Evolutionary conservation across 2,113 vertebrate species (phyloP).

Genomic region (Enhydra lutris): DNA sequence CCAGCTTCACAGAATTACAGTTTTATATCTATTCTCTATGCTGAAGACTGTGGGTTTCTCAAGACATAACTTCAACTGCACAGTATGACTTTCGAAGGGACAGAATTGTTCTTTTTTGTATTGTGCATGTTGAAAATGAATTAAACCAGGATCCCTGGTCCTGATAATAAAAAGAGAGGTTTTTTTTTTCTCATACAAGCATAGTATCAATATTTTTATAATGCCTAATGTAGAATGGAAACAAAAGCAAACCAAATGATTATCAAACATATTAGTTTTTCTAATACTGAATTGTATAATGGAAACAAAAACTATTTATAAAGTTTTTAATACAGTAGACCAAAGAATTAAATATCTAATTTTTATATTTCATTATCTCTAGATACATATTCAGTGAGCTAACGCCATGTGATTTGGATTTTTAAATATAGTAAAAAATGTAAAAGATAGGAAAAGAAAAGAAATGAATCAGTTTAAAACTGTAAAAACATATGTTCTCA

Average conservation of each 20-base stretch:
- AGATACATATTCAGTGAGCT: conserved; percentile 2
- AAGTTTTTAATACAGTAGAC: neutral
- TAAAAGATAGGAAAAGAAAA: conserved; percentile 38
- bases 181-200: neutral
- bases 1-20: neutral
- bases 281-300: neutral
- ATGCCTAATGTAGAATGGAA: neutral
- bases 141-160: neutral
- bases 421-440: neutral
- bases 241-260: neutral
- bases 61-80: neutral
- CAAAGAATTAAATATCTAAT: conserved; percentile 21
- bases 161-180: neutral
- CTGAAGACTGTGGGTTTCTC: neutral
- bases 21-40: neutral
- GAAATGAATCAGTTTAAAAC: conserved; percentile 29
- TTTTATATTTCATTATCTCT: conserved; percentile 13
- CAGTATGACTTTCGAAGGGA: neutral
- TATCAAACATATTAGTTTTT: neutral
- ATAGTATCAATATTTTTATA: neutral
- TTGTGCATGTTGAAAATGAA: neutral
- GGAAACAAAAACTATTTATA: conserved; percentile 31
- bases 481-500: conserved; percentile 20
- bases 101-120: neutral
- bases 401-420: neutral